Evolutionary conservation across 2,888 invertebrate genomes (phyloP).

Genomic region (Acleris literana): DNA sequence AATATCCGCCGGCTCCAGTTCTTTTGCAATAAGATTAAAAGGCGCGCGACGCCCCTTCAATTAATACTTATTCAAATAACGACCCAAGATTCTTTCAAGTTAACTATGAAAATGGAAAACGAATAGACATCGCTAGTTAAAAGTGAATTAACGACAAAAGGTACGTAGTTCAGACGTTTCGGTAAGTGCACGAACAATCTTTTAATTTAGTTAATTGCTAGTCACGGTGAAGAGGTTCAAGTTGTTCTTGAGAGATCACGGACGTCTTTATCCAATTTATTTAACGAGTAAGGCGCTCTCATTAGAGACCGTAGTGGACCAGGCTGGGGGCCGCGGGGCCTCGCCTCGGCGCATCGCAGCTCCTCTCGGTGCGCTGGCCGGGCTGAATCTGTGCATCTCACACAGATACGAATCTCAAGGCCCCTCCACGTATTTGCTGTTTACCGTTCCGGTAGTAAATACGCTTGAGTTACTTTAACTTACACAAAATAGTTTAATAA

Average conservation of each 20-base stretch:
- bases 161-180: conserved; percentile 63
- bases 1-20: conserved; percentile 45
- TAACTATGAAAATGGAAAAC: conserved; percentile 41
- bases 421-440: background rate
- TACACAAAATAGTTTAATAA: no score
- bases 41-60: conserved; percentile 24
- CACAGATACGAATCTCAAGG: conserved; percentile 3
- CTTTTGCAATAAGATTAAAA: conserved; percentile 37
- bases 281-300: conserved; percentile 80
- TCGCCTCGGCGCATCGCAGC: conserved; percentile 52
- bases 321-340: conserved; percentile 47
- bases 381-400: conserved; percentile 10
- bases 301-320: conserved; percentile 76
- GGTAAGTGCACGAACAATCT: conserved; percentile 78
- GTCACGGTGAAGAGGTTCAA: conserved; percentile 78
- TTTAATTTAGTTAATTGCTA: conserved; percentile 83
- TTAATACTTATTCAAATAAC: conserved; percentile 42
- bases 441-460: background rate
- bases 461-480: background rate
- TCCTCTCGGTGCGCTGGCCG: background rate
- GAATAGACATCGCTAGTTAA: conserved; percentile 46
- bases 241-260: conserved; percentile 82
- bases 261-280: conserved; percentile 84
- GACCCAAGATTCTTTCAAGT: conserved; percentile 38
- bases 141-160: conserved; percentile 61